Evolutionary conservation across 2,888 invertebrate species (phyloP).

Genomic region (Acanthosoma haemorrhoidale): DNA sequence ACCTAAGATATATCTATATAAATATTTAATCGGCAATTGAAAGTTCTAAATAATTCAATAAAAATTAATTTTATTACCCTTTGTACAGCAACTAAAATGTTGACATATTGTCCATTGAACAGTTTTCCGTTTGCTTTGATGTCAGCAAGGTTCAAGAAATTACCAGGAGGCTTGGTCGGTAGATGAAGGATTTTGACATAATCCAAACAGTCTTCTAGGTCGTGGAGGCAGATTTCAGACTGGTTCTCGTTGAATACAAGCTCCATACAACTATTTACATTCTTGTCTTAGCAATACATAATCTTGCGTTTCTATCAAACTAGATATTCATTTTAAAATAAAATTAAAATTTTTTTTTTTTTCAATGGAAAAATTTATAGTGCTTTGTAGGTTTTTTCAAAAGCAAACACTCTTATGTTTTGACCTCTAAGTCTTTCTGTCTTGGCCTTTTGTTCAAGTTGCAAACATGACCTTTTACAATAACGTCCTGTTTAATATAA

Average conservation of each 20-base stretch:
- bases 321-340: no score
- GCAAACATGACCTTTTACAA: no score
- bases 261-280: constrained; percentile 53
- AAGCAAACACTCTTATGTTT: no score
- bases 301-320: not conserved
- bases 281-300: not conserved
- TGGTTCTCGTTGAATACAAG: constrained; percentile 61
- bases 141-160: constrained; percentile 55
- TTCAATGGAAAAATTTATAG: no score
- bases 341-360: no score
- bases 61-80: constrained; percentile 45
- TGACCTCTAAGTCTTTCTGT: no score
- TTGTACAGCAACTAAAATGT: constrained; percentile 65
- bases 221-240: constrained; percentile 58
- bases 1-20: constrained; percentile 45
- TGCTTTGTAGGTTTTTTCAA: no score
- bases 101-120: constrained; percentile 53
- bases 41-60: not conserved
- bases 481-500: no score
- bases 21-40: not conserved
- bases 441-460: no score
- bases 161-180: constrained; percentile 60
- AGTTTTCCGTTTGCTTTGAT: constrained; percentile 49
- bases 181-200: constrained; percentile 55
- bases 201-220: constrained; percentile 50